Base-by-base conservation (phyloP, 2,113 vertebrate species). In the Condylura cristata region DNA sequence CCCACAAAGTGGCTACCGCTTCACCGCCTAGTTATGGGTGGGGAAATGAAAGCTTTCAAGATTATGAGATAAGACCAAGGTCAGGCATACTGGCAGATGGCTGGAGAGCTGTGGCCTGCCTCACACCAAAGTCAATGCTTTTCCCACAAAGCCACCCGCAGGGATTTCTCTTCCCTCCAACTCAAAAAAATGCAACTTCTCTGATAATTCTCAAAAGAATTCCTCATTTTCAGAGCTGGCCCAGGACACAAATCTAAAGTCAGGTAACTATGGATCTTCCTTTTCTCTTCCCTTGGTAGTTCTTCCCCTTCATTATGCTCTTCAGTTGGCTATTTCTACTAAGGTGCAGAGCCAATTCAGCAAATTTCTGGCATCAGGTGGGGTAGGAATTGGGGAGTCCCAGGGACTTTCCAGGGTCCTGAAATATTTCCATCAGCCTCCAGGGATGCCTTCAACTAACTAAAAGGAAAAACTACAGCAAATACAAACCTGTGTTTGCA, bases 381-480 rank as follows among this genome's bases (percentile, higher is more conserved):
- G 37, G 41, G 65, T 22, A 94, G 41, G 46, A 86, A 66, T 72
- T 94, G 93, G 91, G 86, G 78, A 92, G 89, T 93, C 84, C 84
- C 86, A 90, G 95, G 93, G 89, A 92, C 85, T 97, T 97, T 93
- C 79, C 75, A 44, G 83, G 80, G 80, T 44, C 51, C 93, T 80
- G 44, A 94, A 78, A 83, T 86, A 91, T 41, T 96, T 92, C 63
- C 80, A 79, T 53, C 79, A 91, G 16, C 65, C 80, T 28, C 48
- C 34, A 63, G 46, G 75, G 89, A 66, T 92, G 32, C 2, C 34
- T 51, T 83, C 95, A 44, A 53, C 3, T 81, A 61, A 37, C 48
- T 68, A 56, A n/a, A 86, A 92, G 91, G 70, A 78, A 89, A 76
- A 79, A 39, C 7, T 30, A 37, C 39, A 58, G 75, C 37, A 88